Evolutionary conservation across 2,797 vertebrate species (phyloP).

Genomic region (Anomalospiza imberbis): DNA sequence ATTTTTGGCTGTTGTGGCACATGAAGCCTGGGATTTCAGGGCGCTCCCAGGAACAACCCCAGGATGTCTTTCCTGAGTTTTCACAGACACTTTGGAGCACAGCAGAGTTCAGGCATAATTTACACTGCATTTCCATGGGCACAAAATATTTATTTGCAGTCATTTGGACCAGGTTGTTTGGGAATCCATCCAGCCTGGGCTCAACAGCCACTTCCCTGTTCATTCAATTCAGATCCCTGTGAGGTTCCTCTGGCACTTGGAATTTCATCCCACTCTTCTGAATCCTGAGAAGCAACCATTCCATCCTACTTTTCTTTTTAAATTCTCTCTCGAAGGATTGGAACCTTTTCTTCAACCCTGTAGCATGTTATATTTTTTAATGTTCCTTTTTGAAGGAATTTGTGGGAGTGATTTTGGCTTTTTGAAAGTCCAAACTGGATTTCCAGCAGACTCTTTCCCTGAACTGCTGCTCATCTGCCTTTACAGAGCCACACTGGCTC

Average conservation of each 20-base stretch:
- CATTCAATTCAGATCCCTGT: neutral
- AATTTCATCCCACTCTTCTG: neutral
- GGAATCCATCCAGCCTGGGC: neutral
- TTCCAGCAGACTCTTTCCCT: neutral
- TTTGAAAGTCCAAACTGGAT: neutral
- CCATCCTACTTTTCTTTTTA: neutral
- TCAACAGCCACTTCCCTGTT: neutral
- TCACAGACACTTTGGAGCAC: neutral
- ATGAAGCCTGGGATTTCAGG: neutral
- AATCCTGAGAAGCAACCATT: neutral
- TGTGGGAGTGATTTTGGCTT: neutral
- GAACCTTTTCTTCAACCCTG: neutral
- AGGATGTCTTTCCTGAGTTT: neutral
- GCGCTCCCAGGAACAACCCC: neutral
- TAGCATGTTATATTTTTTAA: neutral
- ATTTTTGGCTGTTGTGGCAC: neutral
- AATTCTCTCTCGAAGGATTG: neutral
- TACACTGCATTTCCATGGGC: neutral
- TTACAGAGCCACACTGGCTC: rapidly evolving
- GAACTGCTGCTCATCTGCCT: neutral
- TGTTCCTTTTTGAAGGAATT: neutral
- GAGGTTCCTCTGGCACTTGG: neutral
- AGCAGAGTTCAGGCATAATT: neutral
- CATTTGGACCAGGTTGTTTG: neutral
- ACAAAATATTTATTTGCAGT: neutral